Base-by-base conservation (phyloP, 2,113 vertebrate genomes). In the Limnothrissa miodon region DNA sequence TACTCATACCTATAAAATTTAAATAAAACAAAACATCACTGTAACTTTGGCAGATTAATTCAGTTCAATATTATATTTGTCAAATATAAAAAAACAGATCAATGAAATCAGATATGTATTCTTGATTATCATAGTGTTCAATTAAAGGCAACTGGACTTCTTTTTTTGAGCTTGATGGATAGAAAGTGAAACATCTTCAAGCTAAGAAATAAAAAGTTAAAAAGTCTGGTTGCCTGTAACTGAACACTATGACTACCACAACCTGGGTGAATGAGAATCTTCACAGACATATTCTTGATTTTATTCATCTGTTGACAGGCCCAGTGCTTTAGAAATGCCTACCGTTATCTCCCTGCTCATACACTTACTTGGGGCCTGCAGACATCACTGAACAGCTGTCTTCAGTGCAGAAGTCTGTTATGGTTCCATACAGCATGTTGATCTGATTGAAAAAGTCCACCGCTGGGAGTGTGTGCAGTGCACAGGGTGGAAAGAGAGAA, bases 371-470 rank as follows among this genome's bases (percentile, higher is more conserved):
- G 17, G 96, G 96, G 45, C 96, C 96, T 81, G 96, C 96, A 86
- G 96, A 97, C 96, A 97, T 96, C 56, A 97, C 92, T 0, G 96
- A 92, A 88, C 96, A 97, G 88, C 94, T 96, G 89, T 97, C 96
- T 85, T 96, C 96, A 0, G 95, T 96, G 90, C 96, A 97, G 92
- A 96, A 97, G 85, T 97, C 96, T 0, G 96, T 97, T 78, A 97
- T 96, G 84, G 96, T 96, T 79, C 96, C 96, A 33, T 96, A 96
- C 36, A 97, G 94, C 96, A 97, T 96, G 53, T 97, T 97, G 91
- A 97, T 96, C 93, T 97, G 96, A 90, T 97, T 96, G 93, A 97
- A 97, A 92, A 97, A 97, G 90, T 97, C 96, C 0, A 96, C 96
- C 89, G 96, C 96, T 97, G 66, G 13, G 66, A 15, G 15, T 36